Base-by-base conservation (phyloP, 1,140 invertebrate genomes). In the Campoletis sonorensis region DNA sequence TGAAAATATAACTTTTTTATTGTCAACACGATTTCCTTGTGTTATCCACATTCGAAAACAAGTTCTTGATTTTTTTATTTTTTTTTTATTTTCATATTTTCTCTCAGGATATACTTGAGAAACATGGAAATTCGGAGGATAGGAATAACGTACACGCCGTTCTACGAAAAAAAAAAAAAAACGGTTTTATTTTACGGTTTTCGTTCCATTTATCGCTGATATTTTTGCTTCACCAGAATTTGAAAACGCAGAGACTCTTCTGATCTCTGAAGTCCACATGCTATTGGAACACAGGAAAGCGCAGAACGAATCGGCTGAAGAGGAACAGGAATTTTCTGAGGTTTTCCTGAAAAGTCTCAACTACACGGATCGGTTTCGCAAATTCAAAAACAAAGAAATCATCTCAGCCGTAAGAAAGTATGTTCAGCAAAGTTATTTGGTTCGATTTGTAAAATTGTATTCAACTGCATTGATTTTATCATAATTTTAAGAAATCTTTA, bases 251-350 rank as follows among this genome's bases (percentile, higher is more conserved):
- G 98, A 99, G 93, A 99, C 99, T 0, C 91, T 99, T 45, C 92
- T 99, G 79, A 98, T 99, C 90, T 99, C 98, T 15, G 99, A 99
- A 94, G 99, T 99, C 0, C 97, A 98, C 87, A 98, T 99, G 96
- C 93, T 99, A 80, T 91, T 99, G 82, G 98, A 99, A 88, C 98
- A 99, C 92, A 95, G 99, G 72, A 99, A 99, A 92, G 96, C 96
- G 49, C 98, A 99, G 90, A 99, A 99, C 92, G 98, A 99, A 92
- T 98, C 96, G 75, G 97, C 98, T 1, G 99, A 99, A 90, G 99
- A 99, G 85, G 98, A 99, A 89, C 98, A 99, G 92, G 98, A 99
- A 92, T 96, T 99, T 88, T 98, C 98, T 0, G 98, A 99, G 91
- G 98, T 99, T 23, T 99, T 99, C 88, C 97, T 98, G 94, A 99